A percentile compares a stretch with the other conserved stretches of the same genome.
These are phyloP conservation scores for Mormyrops attenuatus DNA, from an alignment of 2,797 vertebrate genomes.

Conservation along the genomic window DNA sequence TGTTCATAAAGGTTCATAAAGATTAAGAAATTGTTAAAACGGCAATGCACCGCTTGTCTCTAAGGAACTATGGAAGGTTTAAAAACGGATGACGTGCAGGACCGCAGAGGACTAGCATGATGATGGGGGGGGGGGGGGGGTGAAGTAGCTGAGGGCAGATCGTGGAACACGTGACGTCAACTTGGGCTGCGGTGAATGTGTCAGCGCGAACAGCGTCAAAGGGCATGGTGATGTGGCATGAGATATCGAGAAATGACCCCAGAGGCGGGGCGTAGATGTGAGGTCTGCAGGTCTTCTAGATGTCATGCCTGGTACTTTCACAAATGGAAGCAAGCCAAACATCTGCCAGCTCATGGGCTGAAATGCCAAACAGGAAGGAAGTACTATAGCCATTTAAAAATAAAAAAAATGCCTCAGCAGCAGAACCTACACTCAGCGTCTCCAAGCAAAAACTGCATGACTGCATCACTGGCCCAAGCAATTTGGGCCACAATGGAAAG, in stretches of 20 bases:
- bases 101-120: not conserved
- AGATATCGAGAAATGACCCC: not conserved
- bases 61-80: not conserved
- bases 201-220: not conserved
- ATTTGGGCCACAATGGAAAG: not conserved
- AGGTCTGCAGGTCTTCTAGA: not conserved
- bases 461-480: not conserved
- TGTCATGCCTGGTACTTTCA: not conserved
- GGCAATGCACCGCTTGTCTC: not conserved
- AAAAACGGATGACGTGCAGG: not conserved
- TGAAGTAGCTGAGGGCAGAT: not conserved
- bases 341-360: not conserved
- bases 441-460: not conserved
- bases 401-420: not conserved
- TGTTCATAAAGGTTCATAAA: not conserved
- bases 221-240: not conserved
- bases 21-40: not conserved
- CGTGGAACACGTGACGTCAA: not conserved
- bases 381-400: not conserved
- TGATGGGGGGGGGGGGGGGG: not conserved
- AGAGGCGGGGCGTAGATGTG: not conserved
- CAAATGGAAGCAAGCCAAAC: not conserved
- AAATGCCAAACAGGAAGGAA: not conserved
- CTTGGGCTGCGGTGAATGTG: not conserved
- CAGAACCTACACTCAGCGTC: not conserved